phyloP scores from a whole-genome alignment of 2,113 vertebrate genomes.

The Uria lomvia region DNA sequence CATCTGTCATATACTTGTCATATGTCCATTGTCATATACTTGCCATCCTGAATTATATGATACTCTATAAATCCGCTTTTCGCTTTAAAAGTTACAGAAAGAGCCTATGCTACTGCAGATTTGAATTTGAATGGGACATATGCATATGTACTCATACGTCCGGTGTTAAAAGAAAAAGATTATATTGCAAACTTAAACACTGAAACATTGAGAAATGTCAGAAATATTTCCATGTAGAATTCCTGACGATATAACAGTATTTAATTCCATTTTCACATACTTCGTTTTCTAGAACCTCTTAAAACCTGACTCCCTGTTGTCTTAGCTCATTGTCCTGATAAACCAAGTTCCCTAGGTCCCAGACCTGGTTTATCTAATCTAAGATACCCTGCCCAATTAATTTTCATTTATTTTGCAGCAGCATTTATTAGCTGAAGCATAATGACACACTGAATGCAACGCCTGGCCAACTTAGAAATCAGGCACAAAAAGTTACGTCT shows the following conservation, averaged over 20 bases:
- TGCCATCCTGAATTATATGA: neutral
- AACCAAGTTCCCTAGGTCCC: neutral
- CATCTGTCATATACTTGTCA: neutral
- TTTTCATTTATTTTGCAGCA: neutral
- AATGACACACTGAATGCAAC: neutral
- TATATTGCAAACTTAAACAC: neutral
- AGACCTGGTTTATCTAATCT: slow-evolving; percentile 10
- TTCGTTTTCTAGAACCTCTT: neutral
- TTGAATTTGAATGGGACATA: neutral
- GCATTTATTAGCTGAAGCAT: neutral
- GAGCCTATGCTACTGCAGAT: neutral
- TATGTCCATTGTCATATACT: neutral
- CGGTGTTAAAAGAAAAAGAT: neutral
- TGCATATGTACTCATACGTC: neutral
- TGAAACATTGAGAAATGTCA: neutral
- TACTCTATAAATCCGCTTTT: neutral
- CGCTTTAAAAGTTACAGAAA: neutral
- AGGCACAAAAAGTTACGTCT: neutral
- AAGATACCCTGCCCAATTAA: neutral
- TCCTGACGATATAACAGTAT: neutral
- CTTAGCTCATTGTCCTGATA: neutral
- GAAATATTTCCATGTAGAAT: neutral
- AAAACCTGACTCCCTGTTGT: neutral
- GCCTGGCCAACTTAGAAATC: neutral
- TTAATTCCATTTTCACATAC: neutral